These are phyloP conservation scores for Cavia aperea DNA, from an alignment of 2,113 vertebrate genomes.

Conservation along the genomic window DNA sequence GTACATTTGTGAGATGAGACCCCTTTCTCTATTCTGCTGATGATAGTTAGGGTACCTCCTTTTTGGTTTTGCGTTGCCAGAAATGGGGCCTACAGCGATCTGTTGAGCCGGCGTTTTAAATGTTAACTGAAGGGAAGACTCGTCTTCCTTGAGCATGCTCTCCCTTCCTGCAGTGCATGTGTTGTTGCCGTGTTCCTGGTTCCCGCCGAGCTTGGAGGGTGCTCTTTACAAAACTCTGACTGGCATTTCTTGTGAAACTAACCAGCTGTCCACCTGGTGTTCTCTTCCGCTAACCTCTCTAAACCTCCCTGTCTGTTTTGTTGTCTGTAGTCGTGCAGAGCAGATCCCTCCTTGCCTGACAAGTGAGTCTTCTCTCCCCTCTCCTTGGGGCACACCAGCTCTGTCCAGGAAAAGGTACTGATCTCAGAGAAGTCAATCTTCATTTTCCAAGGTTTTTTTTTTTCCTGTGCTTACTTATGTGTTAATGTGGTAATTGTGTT, in stretches of 20 bases:
- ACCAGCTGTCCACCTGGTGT: constrained; percentile 70
- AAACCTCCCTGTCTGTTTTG: constrained; percentile 79
- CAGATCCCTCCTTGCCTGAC: constrained; percentile 98
- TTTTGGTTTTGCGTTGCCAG: neutral
- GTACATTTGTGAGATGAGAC: neutral
- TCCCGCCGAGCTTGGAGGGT: constrained; percentile 27
- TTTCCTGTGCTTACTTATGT: constrained; percentile 50
- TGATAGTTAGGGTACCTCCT: neutral
- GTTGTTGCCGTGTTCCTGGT: constrained; percentile 27
- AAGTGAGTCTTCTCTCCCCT: constrained; percentile 98
- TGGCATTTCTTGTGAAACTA: constrained; percentile 75
- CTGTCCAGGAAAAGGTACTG: constrained; percentile 99
- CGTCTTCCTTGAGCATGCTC: constrained; percentile 24
- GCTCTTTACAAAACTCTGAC: constrained; percentile 30
- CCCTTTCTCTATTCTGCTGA: neutral
- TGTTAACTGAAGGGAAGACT: neutral
- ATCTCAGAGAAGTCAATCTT: constrained; percentile 68
- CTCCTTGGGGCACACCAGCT: constrained; percentile 99
- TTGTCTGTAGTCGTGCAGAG: constrained; percentile 93
- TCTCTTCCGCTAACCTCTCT: constrained; percentile 80
- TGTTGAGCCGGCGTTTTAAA: constrained; percentile 1
- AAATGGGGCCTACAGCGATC: neutral
- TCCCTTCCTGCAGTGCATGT: constrained; percentile 3
- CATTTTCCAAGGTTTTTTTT: neutral
- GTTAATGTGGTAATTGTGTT: constrained; percentile 30